phyloP scores from a whole-genome alignment of 2,113 vertebrate species.

The Heptranchias perlo region DNA sequence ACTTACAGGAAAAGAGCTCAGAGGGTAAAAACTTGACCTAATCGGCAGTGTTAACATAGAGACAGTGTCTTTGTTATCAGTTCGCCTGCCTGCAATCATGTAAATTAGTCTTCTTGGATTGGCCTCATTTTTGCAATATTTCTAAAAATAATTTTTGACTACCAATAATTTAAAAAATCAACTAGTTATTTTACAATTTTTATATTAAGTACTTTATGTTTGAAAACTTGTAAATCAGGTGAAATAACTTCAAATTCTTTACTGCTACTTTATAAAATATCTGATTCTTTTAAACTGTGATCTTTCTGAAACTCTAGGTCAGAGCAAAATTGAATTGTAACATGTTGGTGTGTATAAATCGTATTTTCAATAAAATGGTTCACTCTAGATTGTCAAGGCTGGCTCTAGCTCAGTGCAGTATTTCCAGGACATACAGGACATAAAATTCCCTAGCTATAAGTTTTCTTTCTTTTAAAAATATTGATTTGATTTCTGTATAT shows the following conservation, averaged over 20 bases:
- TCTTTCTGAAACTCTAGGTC: not conserved
- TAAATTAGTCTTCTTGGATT: slow-evolving; percentile 96
- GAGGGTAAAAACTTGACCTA: slow-evolving; percentile 99
- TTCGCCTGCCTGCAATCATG: slow-evolving; percentile 92
- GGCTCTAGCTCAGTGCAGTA: not conserved
- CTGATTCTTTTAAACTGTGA: not conserved
- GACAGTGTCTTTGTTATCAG: slow-evolving; percentile 93
- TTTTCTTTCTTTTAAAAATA: not conserved
- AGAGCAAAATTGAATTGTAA: not conserved
- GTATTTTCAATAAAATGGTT: not conserved
- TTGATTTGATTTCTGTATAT: slow-evolving; percentile 8
- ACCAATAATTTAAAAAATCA: not conserved
- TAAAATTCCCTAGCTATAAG: not conserved
- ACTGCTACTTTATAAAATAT: not conserved
- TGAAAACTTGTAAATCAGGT: not conserved
- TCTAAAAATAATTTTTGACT: slow-evolving; percentile 49
- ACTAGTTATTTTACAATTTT: not conserved
- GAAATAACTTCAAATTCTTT: not conserved
- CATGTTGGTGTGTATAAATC: not conserved
- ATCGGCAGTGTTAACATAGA: slow-evolving; percentile 99
- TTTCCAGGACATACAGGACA: not conserved
- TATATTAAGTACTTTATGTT: not conserved
- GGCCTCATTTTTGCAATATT: slow-evolving; percentile 71
- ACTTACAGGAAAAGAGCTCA: slow-evolving; percentile 99
- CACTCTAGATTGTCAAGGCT: not conserved